Conservation (phyloP, 2,797 vertebrate genomes). For the Cossypha caffra region DNA sequence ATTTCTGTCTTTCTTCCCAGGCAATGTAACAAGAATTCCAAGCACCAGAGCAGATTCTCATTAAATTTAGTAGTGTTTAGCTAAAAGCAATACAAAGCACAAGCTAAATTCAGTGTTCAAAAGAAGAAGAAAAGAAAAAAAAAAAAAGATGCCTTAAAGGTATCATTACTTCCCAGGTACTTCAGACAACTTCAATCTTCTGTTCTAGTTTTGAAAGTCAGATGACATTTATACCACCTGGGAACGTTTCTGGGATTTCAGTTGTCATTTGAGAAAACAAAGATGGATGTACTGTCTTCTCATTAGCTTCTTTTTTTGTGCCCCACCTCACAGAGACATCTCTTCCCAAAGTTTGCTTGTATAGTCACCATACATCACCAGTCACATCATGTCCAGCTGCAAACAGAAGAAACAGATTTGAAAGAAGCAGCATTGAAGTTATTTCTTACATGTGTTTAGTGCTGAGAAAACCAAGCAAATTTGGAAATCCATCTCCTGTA, state of each 20-base stretch:
- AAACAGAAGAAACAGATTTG: conserved; percentile 65
- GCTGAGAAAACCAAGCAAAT: background rate
- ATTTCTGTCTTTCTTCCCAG: background rate
- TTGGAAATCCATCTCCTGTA: background rate
- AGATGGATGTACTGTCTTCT: background rate
- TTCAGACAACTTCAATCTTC: background rate
- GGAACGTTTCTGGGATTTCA: background rate
- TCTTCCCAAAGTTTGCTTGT: background rate
- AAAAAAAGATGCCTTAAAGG: background rate
- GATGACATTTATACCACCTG: background rate
- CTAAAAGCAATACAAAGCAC: background rate
- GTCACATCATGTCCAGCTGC: conserved; percentile 95
- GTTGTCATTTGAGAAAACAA: background rate
- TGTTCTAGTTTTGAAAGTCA: background rate
- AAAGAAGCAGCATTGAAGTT: background rate
- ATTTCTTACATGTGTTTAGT: background rate
- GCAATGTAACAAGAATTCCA: background rate
- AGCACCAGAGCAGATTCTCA: background rate
- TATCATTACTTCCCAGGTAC: background rate
- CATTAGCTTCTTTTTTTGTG: background rate
- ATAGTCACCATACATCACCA: background rate
- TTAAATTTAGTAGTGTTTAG: background rate
- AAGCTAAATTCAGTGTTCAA: background rate
- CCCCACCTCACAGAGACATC: background rate
- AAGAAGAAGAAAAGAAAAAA: background rate